These are phyloP conservation scores for Actinemys pallida DNA, from an alignment of 2,113 vertebrate species.

Conservation along the genomic window DNA sequence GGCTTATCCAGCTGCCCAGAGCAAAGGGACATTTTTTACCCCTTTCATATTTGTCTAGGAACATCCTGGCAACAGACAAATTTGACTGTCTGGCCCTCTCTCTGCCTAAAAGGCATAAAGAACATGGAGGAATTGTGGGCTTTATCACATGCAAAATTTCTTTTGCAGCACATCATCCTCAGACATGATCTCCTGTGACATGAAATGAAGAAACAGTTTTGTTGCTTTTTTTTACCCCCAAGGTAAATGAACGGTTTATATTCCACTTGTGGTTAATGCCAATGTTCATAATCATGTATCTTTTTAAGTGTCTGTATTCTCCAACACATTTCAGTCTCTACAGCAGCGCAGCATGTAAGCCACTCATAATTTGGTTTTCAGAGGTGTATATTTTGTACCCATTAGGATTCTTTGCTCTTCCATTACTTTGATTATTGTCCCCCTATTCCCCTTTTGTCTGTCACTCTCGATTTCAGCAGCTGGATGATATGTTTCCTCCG, in stretches of 20 bases:
- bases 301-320: not conserved
- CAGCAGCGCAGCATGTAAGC: not conserved
- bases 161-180: constrained; percentile 44
- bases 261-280: constrained; percentile 58
- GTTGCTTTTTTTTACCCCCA: constrained; percentile 45
- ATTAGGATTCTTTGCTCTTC: not conserved
- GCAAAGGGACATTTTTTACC: constrained; percentile 55
- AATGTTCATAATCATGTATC: not conserved
- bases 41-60: constrained; percentile 49
- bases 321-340: not conserved
- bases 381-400: not conserved
- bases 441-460: not conserved
- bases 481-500: accelerated
- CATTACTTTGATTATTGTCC: not conserved
- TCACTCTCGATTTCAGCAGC: not conserved
- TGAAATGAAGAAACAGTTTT: constrained; percentile 64
- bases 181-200: constrained; percentile 59
- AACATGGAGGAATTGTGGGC: constrained; percentile 47
- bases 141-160: constrained; percentile 67
- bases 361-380: not conserved
- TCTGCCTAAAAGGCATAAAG: constrained; percentile 67
- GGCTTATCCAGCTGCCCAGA: constrained; percentile 49
- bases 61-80: constrained; percentile 38
- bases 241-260: constrained; percentile 64
- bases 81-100: constrained; percentile 32